These are phyloP conservation scores for Apolygus lucorum DNA, from an alignment of 1,140 invertebrate genomes.

Conservation along the genomic window DNA sequence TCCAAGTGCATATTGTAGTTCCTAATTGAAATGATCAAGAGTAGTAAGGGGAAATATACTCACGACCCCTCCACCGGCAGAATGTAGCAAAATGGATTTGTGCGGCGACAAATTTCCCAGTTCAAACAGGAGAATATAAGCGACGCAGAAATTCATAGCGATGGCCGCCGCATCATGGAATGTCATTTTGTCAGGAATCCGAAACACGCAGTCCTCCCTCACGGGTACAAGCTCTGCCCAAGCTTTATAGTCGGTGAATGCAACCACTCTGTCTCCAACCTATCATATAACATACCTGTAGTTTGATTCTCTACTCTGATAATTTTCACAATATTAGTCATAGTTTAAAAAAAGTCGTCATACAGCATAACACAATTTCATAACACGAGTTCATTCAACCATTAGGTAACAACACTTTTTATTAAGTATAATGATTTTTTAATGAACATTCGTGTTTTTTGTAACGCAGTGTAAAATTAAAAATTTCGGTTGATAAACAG, in stretches of 20 bases:
- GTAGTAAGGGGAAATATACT: too few relatives aligned
- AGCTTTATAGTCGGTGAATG: conserved; percentile 68
- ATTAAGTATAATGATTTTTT: too few relatives aligned
- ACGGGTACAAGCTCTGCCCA: conserved; percentile 79
- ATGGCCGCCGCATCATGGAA: conserved; percentile 72
- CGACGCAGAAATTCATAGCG: conserved; percentile 77
- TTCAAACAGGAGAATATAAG: conserved; percentile 77
- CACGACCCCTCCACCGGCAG: conserved; percentile 80
- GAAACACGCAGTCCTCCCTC: conserved; percentile 66
- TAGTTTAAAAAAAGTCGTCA: too few relatives aligned
- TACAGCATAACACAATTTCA: too few relatives aligned
- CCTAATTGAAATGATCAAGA: too few relatives aligned
- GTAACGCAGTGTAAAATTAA: too few relatives aligned
- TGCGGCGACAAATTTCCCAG: conserved; percentile 64
- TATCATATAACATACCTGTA: conserved; percentile 37
- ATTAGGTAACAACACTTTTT: too few relatives aligned
- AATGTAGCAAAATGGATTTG: conserved; percentile 74
- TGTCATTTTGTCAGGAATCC: conserved; percentile 63
- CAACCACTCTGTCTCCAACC: conserved; percentile 79
- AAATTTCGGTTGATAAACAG: too few relatives aligned
- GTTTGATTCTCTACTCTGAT: background rate
- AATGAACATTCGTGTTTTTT: too few relatives aligned
- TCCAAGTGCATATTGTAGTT: too few relatives aligned
- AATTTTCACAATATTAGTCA: too few relatives aligned
- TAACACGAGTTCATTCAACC: too few relatives aligned